Evolutionary conservation across 1,140 invertebrate species (phyloP), one percentile per base, ranked within the genome.

Genomic region (Brachionus angularis): DNA sequence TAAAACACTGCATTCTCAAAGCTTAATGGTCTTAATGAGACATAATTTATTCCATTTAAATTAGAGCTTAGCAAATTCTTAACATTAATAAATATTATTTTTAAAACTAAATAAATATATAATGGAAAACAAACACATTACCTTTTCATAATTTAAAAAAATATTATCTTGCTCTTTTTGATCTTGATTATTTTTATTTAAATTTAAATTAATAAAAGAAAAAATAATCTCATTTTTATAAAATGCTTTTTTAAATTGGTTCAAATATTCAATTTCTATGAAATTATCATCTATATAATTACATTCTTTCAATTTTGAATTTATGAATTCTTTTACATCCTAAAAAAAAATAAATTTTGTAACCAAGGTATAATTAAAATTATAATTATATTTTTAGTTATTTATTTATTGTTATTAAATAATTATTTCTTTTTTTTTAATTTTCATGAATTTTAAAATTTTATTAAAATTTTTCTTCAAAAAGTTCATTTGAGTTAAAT

Each of bases 1-100:
- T 58, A 58, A 23, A 58, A 39, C 33, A 58, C 18, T 18, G 39
- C 53, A 39, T 58, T 23, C 39, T 27, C 16, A 18, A 39, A 58
- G 27, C 39, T 34, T 14, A 58, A 39, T n/a, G 53, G 53, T 39
- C 53, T 23, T 4, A 58, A 58, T 18, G 53, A 58, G 16, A 58
- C 33, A 39, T 39, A 23, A 39, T 58, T 58, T 4, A 58, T 10
- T 3, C 25, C 53, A 23, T 42, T 58, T 14, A 58, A 39, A 14
- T 39, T 34, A 18, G 53, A 25, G 14, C 33, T 21, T 5, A 58
- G 25, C 53, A 58, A 18, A 12, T 23, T n/a, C 53, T 58, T 16
- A 55, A 55, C 31, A 55, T n/a, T 16, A 33, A 42, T 42, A 58
- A 58, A 58, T 55, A 14, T 55, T 55, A 10, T n/a, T 52, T 21